Base-by-base conservation (phyloP, 1,140 invertebrate species). In the Musca domestica region DNA sequence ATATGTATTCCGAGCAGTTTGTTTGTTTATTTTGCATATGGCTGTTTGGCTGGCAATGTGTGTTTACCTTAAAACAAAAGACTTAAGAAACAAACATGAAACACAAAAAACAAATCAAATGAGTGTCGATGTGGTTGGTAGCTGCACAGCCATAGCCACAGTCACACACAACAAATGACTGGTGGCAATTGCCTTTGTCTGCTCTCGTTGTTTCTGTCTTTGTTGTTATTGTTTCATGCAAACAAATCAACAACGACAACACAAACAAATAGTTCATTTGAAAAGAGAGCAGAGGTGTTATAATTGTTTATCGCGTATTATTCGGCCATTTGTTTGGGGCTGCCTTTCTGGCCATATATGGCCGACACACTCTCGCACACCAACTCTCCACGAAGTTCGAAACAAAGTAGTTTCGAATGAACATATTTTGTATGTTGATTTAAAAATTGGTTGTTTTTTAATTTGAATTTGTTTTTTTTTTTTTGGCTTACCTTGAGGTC, bases 1-100 rank as follows among this genome's bases (percentile, higher is more conserved):
- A 17, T 27, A 5, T 27, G 22, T n/a, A 27, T 56, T 56, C n/a
- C n/a, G n/a, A n/a, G n/a, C 34, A 41, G 12, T 9, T 41, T 9
- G 34, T 23, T 17, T 34, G n/a, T 30, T 10, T 34, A 12, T 58
- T 58, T 34, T n/a, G 25, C 14, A 34, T 30, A 2, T 34, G 30
- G 17, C 9, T 63, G 46, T 19, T 27, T 49, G 34, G 6, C 34
- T 41, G 10, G 6, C 47, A n/a, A 19, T 41, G 20, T 67, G 27
- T 41, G 20, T 67, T 47, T 67, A 23, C 12, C 17, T 19, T 58
- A 58, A 71, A 71, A 69, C 76, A 68, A 74, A 78, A 74, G 73
- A 77, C 71, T 76, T 70, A 66, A 56, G 69, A 70, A 68, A 69
- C 73, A 71, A 76, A 76, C 74, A 73, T 71, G 67, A 61, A 61